A percentile compares a stretch with the other conserved stretches of the same genome.
Conservation (phyloP, 2,888 invertebrate species). For the Oscheius onirici region DNA sequence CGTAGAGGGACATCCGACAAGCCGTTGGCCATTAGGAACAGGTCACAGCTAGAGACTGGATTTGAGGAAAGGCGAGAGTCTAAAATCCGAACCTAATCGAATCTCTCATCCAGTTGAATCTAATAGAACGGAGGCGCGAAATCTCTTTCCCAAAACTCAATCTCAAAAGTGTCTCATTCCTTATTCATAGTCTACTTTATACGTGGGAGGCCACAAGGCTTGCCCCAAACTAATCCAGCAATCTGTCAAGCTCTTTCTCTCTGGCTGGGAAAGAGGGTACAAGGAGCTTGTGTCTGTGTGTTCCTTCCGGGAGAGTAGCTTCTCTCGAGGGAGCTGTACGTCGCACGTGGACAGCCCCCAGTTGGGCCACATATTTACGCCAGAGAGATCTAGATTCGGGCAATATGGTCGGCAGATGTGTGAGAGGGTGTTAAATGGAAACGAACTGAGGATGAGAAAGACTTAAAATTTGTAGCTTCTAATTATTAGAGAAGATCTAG, state of each 20-base stretch:
- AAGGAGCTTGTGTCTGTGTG: background rate
- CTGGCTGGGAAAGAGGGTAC: background rate
- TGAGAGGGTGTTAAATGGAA: background rate
- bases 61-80: background rate
- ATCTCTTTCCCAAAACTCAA: background rate
- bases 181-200: background rate
- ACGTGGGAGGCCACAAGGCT: background rate
- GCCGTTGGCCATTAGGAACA: constrained; percentile 4
- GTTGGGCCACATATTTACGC: constrained; percentile 28
- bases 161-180: background rate
- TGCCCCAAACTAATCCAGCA: background rate
- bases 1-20: background rate
- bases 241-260: background rate
- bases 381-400: too few relatives aligned
- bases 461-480: too few relatives aligned
- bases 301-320: background rate
- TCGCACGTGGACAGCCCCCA: constrained; percentile 23
- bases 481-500: too few relatives aligned
- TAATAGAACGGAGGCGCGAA: background rate
- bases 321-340: constrained; percentile 17
- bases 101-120: background rate
- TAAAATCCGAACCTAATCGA: background rate
- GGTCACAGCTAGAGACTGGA: background rate
- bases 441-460: too few relatives aligned
- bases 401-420: constrained; percentile 11